Percentiles rank a stretch among this genome's conserved stretches.
Evolutionary conservation across 37 sponge, comb jelly and placozoan species (phyloP).

Genomic region (Mnemiopsis leidyi): DNA sequence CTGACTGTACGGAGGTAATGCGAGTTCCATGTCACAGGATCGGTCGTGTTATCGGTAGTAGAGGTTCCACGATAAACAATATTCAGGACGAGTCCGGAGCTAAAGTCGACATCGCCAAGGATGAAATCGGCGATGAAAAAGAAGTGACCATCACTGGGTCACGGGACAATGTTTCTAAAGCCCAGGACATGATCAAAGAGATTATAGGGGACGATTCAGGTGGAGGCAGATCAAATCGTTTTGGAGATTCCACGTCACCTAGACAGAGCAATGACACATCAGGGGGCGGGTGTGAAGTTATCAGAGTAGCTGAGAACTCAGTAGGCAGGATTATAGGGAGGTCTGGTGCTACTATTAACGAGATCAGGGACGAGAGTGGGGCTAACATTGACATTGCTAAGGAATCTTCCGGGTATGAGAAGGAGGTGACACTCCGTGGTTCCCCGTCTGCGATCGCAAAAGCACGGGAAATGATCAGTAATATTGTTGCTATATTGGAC

Average conservation of each 20-base stretch:
- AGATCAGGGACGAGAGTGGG: conserved; percentile 26
- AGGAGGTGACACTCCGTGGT: conserved; percentile 13
- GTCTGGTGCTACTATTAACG: background rate
- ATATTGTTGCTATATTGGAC: background rate
- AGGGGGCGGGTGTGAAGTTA: background rate
- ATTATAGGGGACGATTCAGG: background rate
- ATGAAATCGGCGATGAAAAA: background rate
- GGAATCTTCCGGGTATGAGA: background rate
- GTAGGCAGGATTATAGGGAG: conserved; percentile 40
- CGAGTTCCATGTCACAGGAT: background rate
- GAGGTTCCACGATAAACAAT: conserved; percentile 49
- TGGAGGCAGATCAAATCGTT: background rate
- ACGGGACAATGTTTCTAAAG: background rate
- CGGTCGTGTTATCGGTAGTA: background rate
- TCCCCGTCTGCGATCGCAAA: background rate
- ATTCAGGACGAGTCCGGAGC: conserved; percentile 10
- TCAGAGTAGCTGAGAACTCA: background rate
- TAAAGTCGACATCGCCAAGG: background rate
- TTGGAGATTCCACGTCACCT: background rate
- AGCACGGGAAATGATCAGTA: conserved; percentile 2
- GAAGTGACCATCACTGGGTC: conserved; percentile 38
- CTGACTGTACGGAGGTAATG: background rate
- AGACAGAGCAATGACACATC: background rate
- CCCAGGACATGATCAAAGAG: background rate
- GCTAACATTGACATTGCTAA: conserved; percentile 19